Percentiles rank a stretch among this genome's conserved stretches.
Conservation (phyloP, 2,113 vertebrate species). For the Rafetus swinhoei region DNA sequence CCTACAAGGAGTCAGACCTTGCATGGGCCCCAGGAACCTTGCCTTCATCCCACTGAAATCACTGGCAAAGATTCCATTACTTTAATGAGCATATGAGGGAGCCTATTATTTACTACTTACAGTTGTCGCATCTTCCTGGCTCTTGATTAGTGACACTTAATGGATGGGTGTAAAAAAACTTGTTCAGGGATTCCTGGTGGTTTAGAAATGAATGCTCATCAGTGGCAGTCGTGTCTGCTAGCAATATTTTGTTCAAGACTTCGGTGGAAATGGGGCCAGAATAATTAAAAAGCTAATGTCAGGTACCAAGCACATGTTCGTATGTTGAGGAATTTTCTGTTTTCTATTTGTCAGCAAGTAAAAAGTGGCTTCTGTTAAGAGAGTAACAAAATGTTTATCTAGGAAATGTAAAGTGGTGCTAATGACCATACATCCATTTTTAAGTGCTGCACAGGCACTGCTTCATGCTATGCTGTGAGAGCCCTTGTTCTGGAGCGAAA, state of each 20-base stretch:
- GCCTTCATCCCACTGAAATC: not conserved
- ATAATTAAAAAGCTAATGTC: not conserved
- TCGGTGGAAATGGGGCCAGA: not conserved
- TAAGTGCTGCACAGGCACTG: no score
- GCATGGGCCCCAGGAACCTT: not conserved
- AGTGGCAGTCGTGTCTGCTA: fast-evolving
- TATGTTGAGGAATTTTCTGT: not conserved
- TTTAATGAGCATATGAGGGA: not conserved
- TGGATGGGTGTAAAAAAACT: not conserved
- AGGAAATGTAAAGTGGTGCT: not conserved
- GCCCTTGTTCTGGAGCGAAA: no score
- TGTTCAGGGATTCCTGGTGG: not conserved
- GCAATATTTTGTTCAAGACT: not conserved
- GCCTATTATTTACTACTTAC: not conserved
- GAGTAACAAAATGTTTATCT: not conserved
- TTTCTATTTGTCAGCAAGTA: not conserved
- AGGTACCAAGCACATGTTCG: not conserved
- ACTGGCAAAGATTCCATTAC: not conserved
- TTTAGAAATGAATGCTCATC: slow-evolving; percentile 23
- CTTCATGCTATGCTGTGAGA: no score
- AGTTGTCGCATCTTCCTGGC: not conserved
- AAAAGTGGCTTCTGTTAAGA: not conserved
- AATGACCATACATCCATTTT: no score
- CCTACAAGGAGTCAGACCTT: not conserved
- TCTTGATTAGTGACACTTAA: slow-evolving; percentile 5